Evolutionary conservation across 2,888 invertebrate genomes (phyloP).

Genomic region (Empis stercorea): DNA sequence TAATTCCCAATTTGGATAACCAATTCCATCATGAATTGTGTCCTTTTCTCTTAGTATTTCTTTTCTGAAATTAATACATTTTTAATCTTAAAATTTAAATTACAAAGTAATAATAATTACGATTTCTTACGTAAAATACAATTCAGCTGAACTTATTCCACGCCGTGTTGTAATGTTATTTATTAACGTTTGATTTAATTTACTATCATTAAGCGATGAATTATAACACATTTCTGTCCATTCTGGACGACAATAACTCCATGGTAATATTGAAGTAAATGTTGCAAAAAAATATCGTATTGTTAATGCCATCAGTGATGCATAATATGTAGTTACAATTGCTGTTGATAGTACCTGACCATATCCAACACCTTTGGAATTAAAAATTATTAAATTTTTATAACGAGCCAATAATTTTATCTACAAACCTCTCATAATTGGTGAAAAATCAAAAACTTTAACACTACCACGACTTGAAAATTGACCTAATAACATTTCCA

Average conservation of each 20-base stretch:
- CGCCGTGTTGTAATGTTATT: not conserved
- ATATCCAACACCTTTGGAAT: conserved; percentile 40
- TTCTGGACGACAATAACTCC: conserved; percentile 44
- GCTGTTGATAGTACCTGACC: conserved; percentile 42
- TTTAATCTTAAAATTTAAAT: not conserved
- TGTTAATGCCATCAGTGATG: conserved; percentile 51
- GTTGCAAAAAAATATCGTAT: conserved; percentile 50
- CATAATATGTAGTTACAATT: conserved; percentile 51
- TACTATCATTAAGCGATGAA: conserved; percentile 16
- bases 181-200: not conserved
- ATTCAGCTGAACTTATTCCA: conserved; percentile 32
- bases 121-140: conserved; percentile 37
- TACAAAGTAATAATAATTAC: too few relatives aligned
- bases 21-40: conserved; percentile 42
- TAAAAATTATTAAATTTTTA: not conserved
- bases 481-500: conserved; percentile 62
- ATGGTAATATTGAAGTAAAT: conserved; percentile 46
- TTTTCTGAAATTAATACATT: conserved; percentile 28
- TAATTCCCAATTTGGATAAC: conserved; percentile 42
- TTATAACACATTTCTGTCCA: conserved; percentile 37
- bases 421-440: conserved; percentile 50
- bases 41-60: conserved; percentile 39
- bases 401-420: not conserved
- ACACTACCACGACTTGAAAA: conserved; percentile 56
- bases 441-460: conserved; percentile 49